A percentile compares a stretch with the other conserved stretches of the same genome.
These are phyloP conservation scores for Sweltsa coloradensis DNA, from an alignment of 1,140 invertebrate genomes.

Conservation along the genomic window DNA sequence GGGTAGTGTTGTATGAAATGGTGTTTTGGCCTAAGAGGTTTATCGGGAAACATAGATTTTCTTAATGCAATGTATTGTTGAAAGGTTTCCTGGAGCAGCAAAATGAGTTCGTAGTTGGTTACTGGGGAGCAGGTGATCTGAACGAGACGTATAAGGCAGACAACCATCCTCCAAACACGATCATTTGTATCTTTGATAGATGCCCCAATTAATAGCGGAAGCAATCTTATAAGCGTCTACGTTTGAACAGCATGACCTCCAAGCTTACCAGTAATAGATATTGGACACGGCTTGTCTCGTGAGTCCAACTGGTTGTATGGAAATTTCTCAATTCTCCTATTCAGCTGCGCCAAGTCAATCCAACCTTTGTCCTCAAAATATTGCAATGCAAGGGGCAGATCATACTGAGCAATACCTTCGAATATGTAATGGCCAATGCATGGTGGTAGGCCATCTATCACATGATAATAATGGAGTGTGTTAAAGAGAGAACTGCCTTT, in stretches of 20 bases:
- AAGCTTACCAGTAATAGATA: not conserved
- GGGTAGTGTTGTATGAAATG: not conserved
- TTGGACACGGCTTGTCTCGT: conserved; percentile 1
- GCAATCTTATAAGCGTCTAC: not conserved
- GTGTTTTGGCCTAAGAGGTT: conserved; percentile 2
- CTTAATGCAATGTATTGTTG: not conserved
- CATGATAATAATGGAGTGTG: conserved; percentile 1
- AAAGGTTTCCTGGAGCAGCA: not conserved
- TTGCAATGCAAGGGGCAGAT: not conserved
- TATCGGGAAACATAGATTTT: not conserved
- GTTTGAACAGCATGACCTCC: not conserved
- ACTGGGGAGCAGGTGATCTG: conserved; percentile 1
- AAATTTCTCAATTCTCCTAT: conserved; percentile 3
- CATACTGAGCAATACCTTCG: conserved; percentile 1
- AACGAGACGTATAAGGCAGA: not conserved
- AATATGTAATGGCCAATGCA: conserved; percentile 1
- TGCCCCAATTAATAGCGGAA: not conserved
- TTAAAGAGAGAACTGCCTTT: conserved; percentile 1
- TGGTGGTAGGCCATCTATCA: not conserved
- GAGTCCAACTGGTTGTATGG: not conserved
- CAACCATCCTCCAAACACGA: not conserved
- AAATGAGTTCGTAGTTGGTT: not conserved
- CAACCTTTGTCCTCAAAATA: conserved; percentile 1
- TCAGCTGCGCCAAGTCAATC: not conserved
- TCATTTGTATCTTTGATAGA: not conserved